A percentile compares a stretch with the other conserved stretches of the same genome.
Conservation (phyloP, 1,140 invertebrate species). For the Cotesia typhae region DNA sequence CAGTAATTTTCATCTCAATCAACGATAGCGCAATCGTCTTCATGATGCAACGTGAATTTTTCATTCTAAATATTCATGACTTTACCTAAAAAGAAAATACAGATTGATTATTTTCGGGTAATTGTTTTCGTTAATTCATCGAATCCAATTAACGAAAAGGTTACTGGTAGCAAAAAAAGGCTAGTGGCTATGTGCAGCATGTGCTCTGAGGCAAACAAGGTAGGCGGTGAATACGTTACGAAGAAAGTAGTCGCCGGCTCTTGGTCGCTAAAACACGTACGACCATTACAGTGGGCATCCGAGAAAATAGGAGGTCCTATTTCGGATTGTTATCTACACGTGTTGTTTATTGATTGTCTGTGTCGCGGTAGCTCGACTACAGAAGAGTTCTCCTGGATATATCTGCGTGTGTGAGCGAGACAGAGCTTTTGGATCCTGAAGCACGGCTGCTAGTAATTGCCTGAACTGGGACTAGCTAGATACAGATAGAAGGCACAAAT, state of each 20-base stretch:
- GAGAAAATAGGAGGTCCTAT: slow-evolving; percentile 56
- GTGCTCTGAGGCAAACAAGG: slow-evolving; percentile 14
- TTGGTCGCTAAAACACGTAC: slow-evolving; percentile 52
- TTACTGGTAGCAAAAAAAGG: not conserved
- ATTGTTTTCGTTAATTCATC: too few relatives aligned
- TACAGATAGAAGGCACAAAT: slow-evolving; percentile 4
- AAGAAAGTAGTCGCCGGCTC: slow-evolving; percentile 38
- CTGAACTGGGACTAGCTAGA: slow-evolving; percentile 35
- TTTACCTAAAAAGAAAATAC: too few relatives aligned
- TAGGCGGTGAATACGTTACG: slow-evolving; percentile 39
- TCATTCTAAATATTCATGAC: too few relatives aligned
- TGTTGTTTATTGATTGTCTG: slow-evolving; percentile 65
- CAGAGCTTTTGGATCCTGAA: slow-evolving; percentile 44
- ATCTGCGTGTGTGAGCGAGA: slow-evolving; percentile 1
- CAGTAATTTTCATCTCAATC: too few relatives aligned
- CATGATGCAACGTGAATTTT: too few relatives aligned
- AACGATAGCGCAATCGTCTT: too few relatives aligned
- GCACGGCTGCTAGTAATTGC: slow-evolving; percentile 56
- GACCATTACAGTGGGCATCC: slow-evolving; percentile 53
- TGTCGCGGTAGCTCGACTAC: slow-evolving; percentile 52
- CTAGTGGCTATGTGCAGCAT: not conserved
- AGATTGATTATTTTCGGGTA: too few relatives aligned
- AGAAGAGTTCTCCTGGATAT: slow-evolving; percentile 20
- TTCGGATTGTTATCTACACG: slow-evolving; percentile 64
- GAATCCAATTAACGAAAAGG: not conserved